Base-by-base conservation (phyloP, 2,797 vertebrate species). In the Percopsis omiscomaycus region DNA sequence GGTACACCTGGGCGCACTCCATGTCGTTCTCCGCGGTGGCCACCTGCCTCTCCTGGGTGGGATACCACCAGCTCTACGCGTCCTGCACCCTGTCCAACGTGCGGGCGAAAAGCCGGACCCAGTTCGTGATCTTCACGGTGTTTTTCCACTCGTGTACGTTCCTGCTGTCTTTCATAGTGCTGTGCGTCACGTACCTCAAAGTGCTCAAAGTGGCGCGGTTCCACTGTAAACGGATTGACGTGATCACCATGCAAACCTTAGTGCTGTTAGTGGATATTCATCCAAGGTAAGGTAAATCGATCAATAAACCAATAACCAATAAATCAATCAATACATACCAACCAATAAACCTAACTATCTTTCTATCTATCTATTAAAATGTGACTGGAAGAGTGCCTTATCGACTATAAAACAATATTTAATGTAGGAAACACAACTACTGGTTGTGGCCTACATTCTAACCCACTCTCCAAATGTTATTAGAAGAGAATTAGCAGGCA, bases 181-280 rank as follows among this genome's bases (percentile, higher is more conserved):
- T 98, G 63, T 98, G 96, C 79, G 93, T 95, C 88, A 96, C 96
- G 0, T 98, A 97, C 88, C 92, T 96, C 64, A 96, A 98, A 92
- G 96, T 98, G 90, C 94, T 98, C 61, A 94, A 94, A 90, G 96
- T 98, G 89, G 96, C 96, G 51, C 90, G 96, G 61, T 96, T 94
- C 83, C 96, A 98, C 89, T 98, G 96, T 71, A 95, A 93, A 81
- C 87, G 96, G 89, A 98, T 98, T 83, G 95, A 98, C 50, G 93
- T 98, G 61, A 96, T 98, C 75, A 98, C 96, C 5, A 98, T 98
- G 96, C 96, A 98, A 91, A 97, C 96, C 48, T 90, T 98, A 50
- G 95, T 98, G 81, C 91, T 98, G 78, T 93, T 98, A 0, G 96
- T 97, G 90, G 96, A 98, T 77, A 95, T 98, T 79, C 96, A 98